Evolutionary conservation across 2,888 invertebrate species (phyloP).

Genomic region (Phyllotreta striolata): DNA sequence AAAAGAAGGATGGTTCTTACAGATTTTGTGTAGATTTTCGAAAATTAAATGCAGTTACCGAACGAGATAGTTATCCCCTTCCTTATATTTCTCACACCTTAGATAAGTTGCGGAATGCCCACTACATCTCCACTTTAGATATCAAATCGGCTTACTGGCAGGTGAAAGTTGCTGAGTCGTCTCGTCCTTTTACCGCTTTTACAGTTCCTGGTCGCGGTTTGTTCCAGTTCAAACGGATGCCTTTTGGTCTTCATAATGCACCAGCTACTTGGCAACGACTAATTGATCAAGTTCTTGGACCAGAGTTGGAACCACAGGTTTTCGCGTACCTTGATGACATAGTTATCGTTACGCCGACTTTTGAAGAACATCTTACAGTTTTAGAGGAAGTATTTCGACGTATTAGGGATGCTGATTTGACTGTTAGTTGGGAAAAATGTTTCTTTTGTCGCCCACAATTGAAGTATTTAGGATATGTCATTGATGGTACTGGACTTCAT

Average conservation of each 20-base stretch:
- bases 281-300: conserved; percentile 42
- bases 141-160: conserved; percentile 36
- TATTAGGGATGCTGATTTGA: conserved; percentile 41
- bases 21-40: too few relatives aligned
- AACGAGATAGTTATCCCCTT: conserved; percentile 30
- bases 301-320: conserved; percentile 41
- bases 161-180: conserved; percentile 16
- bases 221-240: conserved; percentile 40
- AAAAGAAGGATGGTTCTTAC: too few relatives aligned
- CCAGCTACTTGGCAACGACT: conserved; percentile 47
- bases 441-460: conserved; percentile 35
- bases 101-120: conserved; percentile 13
- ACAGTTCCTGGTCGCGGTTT: conserved; percentile 17
- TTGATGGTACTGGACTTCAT: conserved; percentile 32
- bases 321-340: conserved; percentile 48
- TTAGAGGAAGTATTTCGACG: conserved; percentile 42
- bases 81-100: conserved; percentile 26
- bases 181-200: conserved; percentile 4
- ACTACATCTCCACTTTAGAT: conserved; percentile 30
- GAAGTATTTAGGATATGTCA: conserved; percentile 41
- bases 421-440: conserved; percentile 39
- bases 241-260: conserved; percentile 36
- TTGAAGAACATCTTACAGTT: conserved; percentile 39
- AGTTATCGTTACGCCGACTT: conserved; percentile 40
- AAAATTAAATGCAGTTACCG: conserved; percentile 41